Evolutionary conservation across 2,113 vertebrate genomes (phyloP).

Genomic region (Recurvirostra avosetta): DNA sequence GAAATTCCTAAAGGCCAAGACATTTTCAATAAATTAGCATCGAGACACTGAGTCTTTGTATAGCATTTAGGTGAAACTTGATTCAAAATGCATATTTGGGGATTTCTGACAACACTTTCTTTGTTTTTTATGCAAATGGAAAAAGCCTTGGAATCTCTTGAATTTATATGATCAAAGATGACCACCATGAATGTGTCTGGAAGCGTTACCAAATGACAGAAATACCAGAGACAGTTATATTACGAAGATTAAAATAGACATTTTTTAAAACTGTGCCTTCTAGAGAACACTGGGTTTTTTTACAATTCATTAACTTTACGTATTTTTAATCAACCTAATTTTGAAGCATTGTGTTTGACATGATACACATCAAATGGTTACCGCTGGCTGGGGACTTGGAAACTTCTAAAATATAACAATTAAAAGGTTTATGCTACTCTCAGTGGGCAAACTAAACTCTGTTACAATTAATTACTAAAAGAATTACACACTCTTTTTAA

Average conservation of each 20-base stretch:
- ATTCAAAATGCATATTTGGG: conserved; percentile 69
- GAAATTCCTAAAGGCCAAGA: conserved; percentile 60
- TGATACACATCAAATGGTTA: conserved; percentile 12
- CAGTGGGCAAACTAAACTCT: neutral
- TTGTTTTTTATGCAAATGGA: conserved; percentile 67
- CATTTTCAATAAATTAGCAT: conserved; percentile 66
- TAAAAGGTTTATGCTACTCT: conserved; percentile 38
- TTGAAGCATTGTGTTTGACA: neutral
- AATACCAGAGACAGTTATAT: conserved; percentile 18
- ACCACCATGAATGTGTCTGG: conserved; percentile 56
- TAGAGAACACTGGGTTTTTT: conserved; percentile 19
- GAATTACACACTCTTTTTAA: conserved; percentile 9
- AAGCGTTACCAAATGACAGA: conserved; percentile 54
- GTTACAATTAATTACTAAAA: conserved; percentile 16
- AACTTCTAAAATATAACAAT: conserved; percentile 11
- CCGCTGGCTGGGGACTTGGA: neutral
- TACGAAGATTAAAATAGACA: conserved; percentile 20
- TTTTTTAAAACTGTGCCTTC: neutral
- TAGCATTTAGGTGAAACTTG: conserved; percentile 65
- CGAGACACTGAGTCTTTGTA: conserved; percentile 62
- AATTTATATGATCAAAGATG: conserved; percentile 65
- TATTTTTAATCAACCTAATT: conserved; percentile 45
- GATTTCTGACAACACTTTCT: conserved; percentile 55
- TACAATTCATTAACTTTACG: neutral
- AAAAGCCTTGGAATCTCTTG: conserved; percentile 56